Evolutionary conservation across 1,140 invertebrate genomes (phyloP), one percentile per base, ranked within the genome.

Genomic region (Apolygus lucorum): DNA sequence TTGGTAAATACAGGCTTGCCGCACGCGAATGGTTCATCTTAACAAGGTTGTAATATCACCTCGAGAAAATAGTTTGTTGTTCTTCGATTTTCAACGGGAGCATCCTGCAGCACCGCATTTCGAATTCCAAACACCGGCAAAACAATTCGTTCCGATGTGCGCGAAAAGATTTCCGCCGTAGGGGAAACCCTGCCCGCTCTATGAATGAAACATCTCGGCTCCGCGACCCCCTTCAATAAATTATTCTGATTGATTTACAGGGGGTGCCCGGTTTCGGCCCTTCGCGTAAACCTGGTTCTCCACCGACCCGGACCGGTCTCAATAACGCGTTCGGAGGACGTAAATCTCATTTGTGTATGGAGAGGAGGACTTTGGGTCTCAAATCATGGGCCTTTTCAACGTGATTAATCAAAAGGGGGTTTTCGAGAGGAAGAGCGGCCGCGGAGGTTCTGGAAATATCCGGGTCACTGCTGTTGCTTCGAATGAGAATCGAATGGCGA

Each of bases 141-240:
- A n/a, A n/a, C n/a, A n/a, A n/a, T n/a, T n/a, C n/a, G n/a, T n/a
- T n/a, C n/a, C n/a, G n/a, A n/a, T n/a, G n/a, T n/a, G n/a, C n/a
- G n/a, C n/a, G 34, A 42, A 42, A 42, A 42, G 34, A 8, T 42
- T 42, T 42, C 34, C 34, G 17, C 34, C 34, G 34, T 17, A 17
- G 34, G 34, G 34, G 34, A 42, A 17, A 42, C 4, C 34, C 34
- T 8, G 34, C 17, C 4, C 34, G 17, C 22, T 24, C 54, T 59
- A 59, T 59, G 54, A 59, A 59, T 59, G 54, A 59, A 59, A 59
- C 54, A 59, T 59, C 54, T 59, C 54, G 54, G 54, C 22, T 22
- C 54, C 54, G 22, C 22, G 54, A 59, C 54, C 54, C 34, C 54
- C 54, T 59, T 59, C 54, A 59, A 59, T 59, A 59, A 59, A 59